These are phyloP conservation scores for Orthonychiurus folsomi DNA, from an alignment of 2,888 invertebrate genomes.

Conservation along the genomic window DNA sequence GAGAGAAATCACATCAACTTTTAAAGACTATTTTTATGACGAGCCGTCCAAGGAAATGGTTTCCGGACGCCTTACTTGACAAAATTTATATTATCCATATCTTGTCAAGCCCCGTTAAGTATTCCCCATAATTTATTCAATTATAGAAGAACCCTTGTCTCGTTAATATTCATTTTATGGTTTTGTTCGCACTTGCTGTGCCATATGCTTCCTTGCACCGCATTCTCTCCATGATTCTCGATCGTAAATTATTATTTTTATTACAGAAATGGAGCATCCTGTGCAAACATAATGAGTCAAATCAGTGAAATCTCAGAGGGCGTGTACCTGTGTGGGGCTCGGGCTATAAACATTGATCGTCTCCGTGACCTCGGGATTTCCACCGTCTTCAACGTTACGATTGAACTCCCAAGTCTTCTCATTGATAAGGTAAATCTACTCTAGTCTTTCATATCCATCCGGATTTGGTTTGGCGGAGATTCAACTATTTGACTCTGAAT, in stretches of 20 bases:
- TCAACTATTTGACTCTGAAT: constrained; percentile 1
- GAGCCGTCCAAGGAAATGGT: too few relatives aligned
- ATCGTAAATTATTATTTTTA: not conserved
- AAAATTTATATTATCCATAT: not conserved
- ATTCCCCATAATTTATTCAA: too few relatives aligned
- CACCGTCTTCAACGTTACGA: constrained; percentile 34
- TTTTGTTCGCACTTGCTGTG: not conserved
- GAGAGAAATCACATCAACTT: too few relatives aligned
- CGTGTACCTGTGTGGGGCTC: constrained; percentile 64
- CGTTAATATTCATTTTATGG: not conserved
- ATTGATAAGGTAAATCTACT: constrained; percentile 44
- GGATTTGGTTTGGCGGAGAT: not conserved
- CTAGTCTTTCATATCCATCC: not conserved
- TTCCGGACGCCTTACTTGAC: not conserved
- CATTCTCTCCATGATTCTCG: not conserved
- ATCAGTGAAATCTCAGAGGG: constrained; percentile 59
- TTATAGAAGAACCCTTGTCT: too few relatives aligned
- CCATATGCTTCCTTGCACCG: not conserved
- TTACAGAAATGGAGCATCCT: not conserved
- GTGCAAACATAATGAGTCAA: constrained; percentile 33
- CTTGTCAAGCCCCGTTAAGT: too few relatives aligned
- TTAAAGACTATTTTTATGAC: too few relatives aligned
- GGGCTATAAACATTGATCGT: constrained; percentile 33
- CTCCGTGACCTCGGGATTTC: constrained; percentile 35
- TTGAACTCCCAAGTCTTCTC: constrained; percentile 48